Base-by-base conservation (phyloP, 2,888 invertebrate species). In the Ypsolopha sequella region DNA sequence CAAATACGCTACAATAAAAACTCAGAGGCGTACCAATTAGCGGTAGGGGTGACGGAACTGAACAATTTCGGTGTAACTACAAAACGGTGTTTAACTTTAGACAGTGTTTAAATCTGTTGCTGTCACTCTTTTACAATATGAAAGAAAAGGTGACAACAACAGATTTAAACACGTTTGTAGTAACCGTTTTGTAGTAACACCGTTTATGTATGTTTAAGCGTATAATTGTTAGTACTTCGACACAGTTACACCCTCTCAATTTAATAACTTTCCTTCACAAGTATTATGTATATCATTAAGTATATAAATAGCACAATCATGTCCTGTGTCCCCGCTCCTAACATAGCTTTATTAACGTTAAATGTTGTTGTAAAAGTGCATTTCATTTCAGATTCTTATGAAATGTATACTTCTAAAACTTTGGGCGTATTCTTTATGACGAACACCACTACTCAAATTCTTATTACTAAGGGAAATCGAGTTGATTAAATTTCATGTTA, bases 241-340 rank as follows among this genome's bases (percentile, higher is more conserved):
- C 24, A 24, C 24, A 24, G 4, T 24, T 2, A 24, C 24, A 24
- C 24, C n/a, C 24, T 55, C 63, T 64, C 65, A 60, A 54, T 51
- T 46, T 41, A 53, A 56, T 55, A 55, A 62, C 69, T 69, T 73
- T 76, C 76, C 79, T 82, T 81, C 80, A 80, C 82, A 68, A 73
- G 68, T 58, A 58, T 59, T 54, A 48, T 24, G 2, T 24, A 4
- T 53, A 56, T 58, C n/a, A n/a, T n/a, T n/a, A 63, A 60, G 68
- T 50, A 34, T 51, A 58, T 66, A 69, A 68, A 73, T 80, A 78
- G 85, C 85, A 84, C 85, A 80, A 74, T 80, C 82, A 79, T 70
- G 57, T 56, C 59, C 62, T 63, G 58, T 67, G 52, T 62, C 71
- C 79, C 63, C 66, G 70, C 65, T 73, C 76, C 74, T 78, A 80